phyloP scores from a whole-genome alignment of 2,113 vertebrate species.

The Chamaetylas fuelleborni region DNA sequence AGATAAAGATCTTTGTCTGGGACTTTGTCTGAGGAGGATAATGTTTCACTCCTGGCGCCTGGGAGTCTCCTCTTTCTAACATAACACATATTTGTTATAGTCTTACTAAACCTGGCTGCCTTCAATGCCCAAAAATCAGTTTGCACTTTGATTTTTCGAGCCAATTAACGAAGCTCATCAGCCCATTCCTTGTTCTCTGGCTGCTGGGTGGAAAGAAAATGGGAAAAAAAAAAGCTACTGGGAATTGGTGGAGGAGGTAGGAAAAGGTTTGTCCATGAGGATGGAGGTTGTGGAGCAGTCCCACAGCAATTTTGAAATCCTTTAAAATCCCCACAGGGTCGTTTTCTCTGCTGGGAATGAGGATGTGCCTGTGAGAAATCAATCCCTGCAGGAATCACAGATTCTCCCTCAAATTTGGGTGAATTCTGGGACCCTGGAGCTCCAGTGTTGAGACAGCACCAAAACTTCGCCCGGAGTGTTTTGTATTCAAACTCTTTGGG shows the following conservation, averaged over 20 bases:
- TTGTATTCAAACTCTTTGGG: background rate
- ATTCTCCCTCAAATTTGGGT: background rate
- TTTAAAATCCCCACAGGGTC: background rate
- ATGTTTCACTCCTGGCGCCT: slow-evolving; percentile 70
- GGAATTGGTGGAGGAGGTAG: background rate
- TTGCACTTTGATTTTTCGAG: background rate
- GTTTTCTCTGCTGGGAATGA: background rate
- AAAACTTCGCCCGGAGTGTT: background rate
- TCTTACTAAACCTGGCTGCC: slow-evolving; percentile 50
- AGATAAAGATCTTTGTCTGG: slow-evolving; percentile 72
- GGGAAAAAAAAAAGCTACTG: fast-evolving
- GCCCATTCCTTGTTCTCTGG: background rate
- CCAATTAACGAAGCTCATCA: slow-evolving; percentile 4
- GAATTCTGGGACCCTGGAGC: background rate
- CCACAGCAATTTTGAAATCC: background rate
- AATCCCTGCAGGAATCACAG: background rate
- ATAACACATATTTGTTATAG: slow-evolving; percentile 64
- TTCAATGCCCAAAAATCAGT: slow-evolving; percentile 40
- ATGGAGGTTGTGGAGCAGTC: background rate
- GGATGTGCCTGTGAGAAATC: background rate
- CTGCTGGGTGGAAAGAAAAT: background rate
- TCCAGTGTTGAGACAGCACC: background rate
- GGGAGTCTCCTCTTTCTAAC: slow-evolving; percentile 58
- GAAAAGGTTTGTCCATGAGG: background rate
- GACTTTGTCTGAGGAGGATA: slow-evolving; percentile 70